Base-by-base conservation (phyloP, 2,113 vertebrate genomes). In the Tympanuchus pallidicinctus region DNA sequence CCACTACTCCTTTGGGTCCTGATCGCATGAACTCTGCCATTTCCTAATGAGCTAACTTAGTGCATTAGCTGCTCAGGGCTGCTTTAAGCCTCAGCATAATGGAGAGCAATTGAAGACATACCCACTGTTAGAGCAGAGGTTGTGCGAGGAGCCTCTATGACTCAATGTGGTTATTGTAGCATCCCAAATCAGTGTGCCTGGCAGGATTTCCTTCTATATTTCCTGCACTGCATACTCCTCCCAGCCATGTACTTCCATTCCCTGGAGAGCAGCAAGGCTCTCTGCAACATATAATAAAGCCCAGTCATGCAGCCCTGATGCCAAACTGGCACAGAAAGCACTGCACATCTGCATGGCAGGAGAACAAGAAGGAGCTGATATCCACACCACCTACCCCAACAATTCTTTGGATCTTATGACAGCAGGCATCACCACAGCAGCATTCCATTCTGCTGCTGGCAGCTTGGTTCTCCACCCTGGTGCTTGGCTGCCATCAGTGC, bases 401-500 rank as follows among this genome's bases (percentile, higher is more conserved):
- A 4, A 30, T 13, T 64, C 57, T 40, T 48, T 64, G 19, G 52
- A 34, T 27, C 34, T 85, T 67, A 36, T 65, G 45, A 13, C 2
- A 83, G 27, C 59, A 57, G 28, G 19, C 1, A 6, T 24, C 27
- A 56, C 36, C 0, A 0, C 4, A 0, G 72, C 16, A 43, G 72
- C 1, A 0, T 38, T 36, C 5, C 1, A 0, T 38, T n/a, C 5
- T 1, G 6, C 27, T 69, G 48, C 56, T 70, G 38, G 28, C 61
- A 54, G 73, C 30, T 74, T 16, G 6, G 30, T 60, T 27, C 45
- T 34, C 45, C 42, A 30, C 45, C 67, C 73, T 47, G 32, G 56
- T n/a, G 45, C 75, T 2, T 20, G 25, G 11, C 32, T 43, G 40
- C 40, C 30, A 6, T 17, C 8, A 19, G 3, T 0, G 0, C 8